These are phyloP conservation scores for Ginglymostoma cirratum DNA, from an alignment of 2,113 vertebrate species.

Conservation along the genomic window DNA sequence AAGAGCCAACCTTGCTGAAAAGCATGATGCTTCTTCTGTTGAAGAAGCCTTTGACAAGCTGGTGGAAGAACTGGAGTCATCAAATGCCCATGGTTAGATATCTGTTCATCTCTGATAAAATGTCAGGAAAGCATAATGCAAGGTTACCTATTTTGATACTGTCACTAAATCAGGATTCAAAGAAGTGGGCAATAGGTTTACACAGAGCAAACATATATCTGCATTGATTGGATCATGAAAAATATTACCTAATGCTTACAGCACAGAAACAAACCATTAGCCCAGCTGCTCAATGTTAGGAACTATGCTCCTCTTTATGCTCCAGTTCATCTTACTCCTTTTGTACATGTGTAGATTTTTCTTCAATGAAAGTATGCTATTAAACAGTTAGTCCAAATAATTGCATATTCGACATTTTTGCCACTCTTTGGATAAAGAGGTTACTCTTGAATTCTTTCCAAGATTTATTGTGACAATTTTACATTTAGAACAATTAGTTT, in stretches of 20 bases:
- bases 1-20: not conserved
- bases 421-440: not conserved
- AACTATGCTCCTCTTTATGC: not conserved
- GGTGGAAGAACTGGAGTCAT: not conserved
- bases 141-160: not conserved
- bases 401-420: not conserved
- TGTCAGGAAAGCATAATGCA: not conserved
- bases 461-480: not conserved
- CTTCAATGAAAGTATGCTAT: not conserved
- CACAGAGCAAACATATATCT: not conserved
- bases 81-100: not conserved
- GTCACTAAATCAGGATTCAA: not conserved
- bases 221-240: not conserved
- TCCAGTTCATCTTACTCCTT: not conserved
- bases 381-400: not conserved
- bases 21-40: not conserved
- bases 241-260: not conserved
- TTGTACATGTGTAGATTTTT: not conserved
- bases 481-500: not conserved
- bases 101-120: not conserved
- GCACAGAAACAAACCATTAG: not conserved
- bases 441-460: not conserved
- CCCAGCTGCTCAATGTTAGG: not conserved
- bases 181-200: not conserved
- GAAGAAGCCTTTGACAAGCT: not conserved